Base-by-base conservation (phyloP, 2,113 vertebrate genomes). In the Theropithecus gelada region DNA sequence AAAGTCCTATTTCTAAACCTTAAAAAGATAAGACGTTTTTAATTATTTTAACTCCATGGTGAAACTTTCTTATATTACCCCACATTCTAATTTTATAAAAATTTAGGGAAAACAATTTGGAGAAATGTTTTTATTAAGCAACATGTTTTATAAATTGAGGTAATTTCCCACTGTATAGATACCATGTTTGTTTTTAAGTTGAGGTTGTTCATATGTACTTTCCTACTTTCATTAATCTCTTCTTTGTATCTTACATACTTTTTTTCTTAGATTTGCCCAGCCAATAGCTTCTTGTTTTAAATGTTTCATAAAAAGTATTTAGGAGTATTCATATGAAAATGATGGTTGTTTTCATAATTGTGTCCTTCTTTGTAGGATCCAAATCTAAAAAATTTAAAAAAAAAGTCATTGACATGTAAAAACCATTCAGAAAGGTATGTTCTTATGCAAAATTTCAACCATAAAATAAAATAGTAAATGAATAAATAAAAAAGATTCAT, bases 311-410 rank as follows among this genome's bases (percentile, higher is more conserved):
- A 88, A 95, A 99, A 99, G 94, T 99, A 99, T 81, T 99, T 99
- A 43, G 99, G 99, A 57, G 98, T 99, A 93, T 97, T 99, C 98
- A 99, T 99, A 94, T 99, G 99, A 88, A 99, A 99, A 92, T 97
- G 98, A 96, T 99, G 98, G 94, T 98, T 98, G 45, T 90, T 98
- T 72, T 98, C 96, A 83, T 98, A 96, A 97, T 99, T 98, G 88
- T 99, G 98, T 91, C 98, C 98, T 91, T 98, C 98, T 98, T 99
- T 99, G 8, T 98, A 99, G 88, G 98, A 99, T 97, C 98, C 98
- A 98, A 99, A 99, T 95, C 99, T 99, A 93, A 96, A 85, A 55
- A 97, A 30, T 27, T 99, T 85, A 96, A 83, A 55, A 97, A 64
- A 55, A 80, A 92, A 88, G 95, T 16, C 97, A 97, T 50, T 17